A percentile compares a stretch with the other conserved stretches of the same genome.
Conservation (phyloP, 2,797 vertebrate genomes). For the Geotrypetes seraphini region DNA sequence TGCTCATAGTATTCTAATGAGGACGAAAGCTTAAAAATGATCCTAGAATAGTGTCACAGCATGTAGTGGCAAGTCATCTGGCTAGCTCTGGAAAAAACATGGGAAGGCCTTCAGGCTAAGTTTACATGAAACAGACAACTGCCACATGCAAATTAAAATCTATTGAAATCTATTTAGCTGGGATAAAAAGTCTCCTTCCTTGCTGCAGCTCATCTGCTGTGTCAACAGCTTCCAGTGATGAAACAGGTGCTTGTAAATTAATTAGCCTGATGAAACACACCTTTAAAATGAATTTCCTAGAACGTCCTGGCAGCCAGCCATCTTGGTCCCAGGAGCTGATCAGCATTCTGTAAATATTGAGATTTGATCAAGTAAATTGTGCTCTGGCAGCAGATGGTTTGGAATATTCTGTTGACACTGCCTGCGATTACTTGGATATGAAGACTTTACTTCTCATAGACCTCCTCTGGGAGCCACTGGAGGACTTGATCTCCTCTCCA, state of each 20-base stretch:
- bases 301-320: slow-evolving; percentile 69
- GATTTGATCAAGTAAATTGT: slow-evolving; percentile 81
- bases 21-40: not conserved
- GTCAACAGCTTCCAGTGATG: slow-evolving; percentile 60
- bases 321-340: slow-evolving; percentile 67
- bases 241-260: slow-evolving; percentile 85
- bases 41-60: not conserved
- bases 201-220: slow-evolving; percentile 53
- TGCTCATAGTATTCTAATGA: not conserved
- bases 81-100: slow-evolving; percentile 8
- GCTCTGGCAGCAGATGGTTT: slow-evolving; percentile 80
- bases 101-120: slow-evolving; percentile 13
- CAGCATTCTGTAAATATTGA: slow-evolving; percentile 89
- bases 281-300: slow-evolving; percentile 64
- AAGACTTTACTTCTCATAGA: slow-evolving; percentile 54
- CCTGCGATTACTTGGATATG: slow-evolving; percentile 53
- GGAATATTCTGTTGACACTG: slow-evolving; percentile 64
- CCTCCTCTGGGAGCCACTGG: slow-evolving; percentile 58
- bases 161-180: slow-evolving; percentile 65
- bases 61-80: slow-evolving; percentile 11
- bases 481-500: slow-evolving; percentile 62
- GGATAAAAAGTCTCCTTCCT: slow-evolving; percentile 49
- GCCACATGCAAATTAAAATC: slow-evolving; percentile 66
- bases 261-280: slow-evolving; percentile 80
- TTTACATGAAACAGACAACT: slow-evolving; percentile 47